phyloP scores from a whole-genome alignment of 2,888 invertebrate genomes.

The Cephus runcator region DNA sequence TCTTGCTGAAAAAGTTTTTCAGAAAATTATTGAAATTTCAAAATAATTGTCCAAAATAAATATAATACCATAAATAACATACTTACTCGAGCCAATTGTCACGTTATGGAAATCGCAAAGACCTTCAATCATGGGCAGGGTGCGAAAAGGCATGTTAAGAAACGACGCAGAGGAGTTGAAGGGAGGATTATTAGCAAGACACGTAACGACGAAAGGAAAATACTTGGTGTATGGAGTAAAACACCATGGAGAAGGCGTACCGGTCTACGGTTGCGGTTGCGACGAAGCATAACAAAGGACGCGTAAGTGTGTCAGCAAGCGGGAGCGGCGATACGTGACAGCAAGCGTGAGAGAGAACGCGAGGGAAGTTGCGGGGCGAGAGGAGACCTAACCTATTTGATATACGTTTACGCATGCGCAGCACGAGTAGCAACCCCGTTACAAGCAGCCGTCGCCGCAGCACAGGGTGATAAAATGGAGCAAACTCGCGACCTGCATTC shows the following conservation, averaged over 20 bases:
- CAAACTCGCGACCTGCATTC: neutral
- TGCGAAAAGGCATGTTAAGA: neutral
- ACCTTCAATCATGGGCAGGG: neutral
- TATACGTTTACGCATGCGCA: neutral
- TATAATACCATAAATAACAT: no score
- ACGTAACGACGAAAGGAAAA: neutral
- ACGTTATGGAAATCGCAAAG: neutral
- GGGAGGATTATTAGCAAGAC: neutral
- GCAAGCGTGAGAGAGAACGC: neutral
- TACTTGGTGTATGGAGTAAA: neutral
- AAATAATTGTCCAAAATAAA: neutral
- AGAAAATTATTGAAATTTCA: no score
- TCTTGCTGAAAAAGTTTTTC: no score
- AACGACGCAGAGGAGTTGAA: no score
- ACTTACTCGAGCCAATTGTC: neutral
- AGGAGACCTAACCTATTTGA: neutral
- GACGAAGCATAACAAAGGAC: constrained; percentile 11
- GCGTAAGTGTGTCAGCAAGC: constrained; percentile 10
- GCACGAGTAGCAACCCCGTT: neutral
- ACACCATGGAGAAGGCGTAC: neutral
- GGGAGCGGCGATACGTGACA: constrained; percentile 10
- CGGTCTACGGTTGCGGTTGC: constrained; percentile 2
- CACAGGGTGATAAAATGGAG: neutral
- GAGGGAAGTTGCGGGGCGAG: neutral
- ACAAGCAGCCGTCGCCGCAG: neutral